Evolutionary conservation across 23 tunicate genomes (phyloP).

Genomic region (Corella eumyota): DNA sequence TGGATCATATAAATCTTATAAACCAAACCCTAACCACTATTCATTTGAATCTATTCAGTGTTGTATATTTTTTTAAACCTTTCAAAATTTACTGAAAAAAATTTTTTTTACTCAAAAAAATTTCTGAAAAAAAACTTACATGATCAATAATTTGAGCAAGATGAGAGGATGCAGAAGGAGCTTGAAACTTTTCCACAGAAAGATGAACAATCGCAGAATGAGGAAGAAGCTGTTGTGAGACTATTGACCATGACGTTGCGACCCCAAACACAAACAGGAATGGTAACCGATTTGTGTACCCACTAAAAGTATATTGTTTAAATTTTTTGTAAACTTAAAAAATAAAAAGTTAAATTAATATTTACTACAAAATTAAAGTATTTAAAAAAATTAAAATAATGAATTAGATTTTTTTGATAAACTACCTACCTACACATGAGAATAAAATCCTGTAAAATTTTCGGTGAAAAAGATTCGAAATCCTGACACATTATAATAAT

Average conservation of each 20-base stretch:
- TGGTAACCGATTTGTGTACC: slow-evolving; percentile 11
- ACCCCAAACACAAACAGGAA: slow-evolving; percentile 52
- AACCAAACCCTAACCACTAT: too few species aligned
- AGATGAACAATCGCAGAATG: slow-evolving; percentile 48
- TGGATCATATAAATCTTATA: too few species aligned
- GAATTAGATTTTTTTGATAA: neutral
- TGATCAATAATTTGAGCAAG: slow-evolving; percentile 53
- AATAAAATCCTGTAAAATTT: slow-evolving; percentile 61
- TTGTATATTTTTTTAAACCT: too few species aligned
- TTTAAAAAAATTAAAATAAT: neutral
- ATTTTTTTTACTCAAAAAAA: too few species aligned
- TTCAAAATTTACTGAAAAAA: too few species aligned
- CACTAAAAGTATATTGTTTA: slow-evolving; percentile 13
- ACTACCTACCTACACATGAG: slow-evolving; percentile 34
- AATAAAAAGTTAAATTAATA: too few species aligned
- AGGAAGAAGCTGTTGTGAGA: slow-evolving; percentile 42
- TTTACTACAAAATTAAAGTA: too few species aligned
- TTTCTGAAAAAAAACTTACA: slow-evolving; percentile 3
- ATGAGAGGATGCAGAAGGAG: slow-evolving; percentile 56
- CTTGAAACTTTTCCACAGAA: slow-evolving; percentile 25
- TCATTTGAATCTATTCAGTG: too few species aligned
- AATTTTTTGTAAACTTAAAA: too few species aligned
- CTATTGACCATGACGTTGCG: slow-evolving; percentile 65
- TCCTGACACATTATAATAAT: slow-evolving; percentile 59
- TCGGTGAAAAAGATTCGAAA: slow-evolving; percentile 45